These are phyloP conservation scores for Tauraco hartlaubi DNA, from an alignment of 2,797 vertebrate genomes.

Conservation along the genomic window DNA sequence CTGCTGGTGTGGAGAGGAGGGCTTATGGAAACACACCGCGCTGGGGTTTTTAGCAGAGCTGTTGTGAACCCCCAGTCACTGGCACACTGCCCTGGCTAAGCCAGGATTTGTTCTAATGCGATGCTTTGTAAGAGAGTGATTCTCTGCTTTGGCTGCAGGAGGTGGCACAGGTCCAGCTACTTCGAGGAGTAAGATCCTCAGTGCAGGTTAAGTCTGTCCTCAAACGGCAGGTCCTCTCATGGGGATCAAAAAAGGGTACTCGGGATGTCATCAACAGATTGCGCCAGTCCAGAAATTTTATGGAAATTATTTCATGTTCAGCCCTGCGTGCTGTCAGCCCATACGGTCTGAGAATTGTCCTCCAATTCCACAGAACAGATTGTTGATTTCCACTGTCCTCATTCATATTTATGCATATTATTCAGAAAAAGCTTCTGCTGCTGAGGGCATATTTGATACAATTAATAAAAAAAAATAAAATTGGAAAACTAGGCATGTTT, in stretches of 20 bases:
- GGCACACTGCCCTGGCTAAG: background rate
- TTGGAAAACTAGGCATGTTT: background rate
- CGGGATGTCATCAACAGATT: background rate
- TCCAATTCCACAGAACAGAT: background rate
- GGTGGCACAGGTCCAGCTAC: background rate
- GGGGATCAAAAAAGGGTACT: background rate
- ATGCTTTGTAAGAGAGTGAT: background rate
- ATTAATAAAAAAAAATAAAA: background rate
- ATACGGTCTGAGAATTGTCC: background rate
- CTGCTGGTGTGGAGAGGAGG: background rate
- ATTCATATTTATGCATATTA: background rate
- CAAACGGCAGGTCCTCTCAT: background rate
- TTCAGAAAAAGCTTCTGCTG: background rate
- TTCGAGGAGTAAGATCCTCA: rapidly evolving
- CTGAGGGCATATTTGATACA: background rate
- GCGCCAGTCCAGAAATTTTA: background rate
- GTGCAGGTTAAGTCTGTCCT: background rate
- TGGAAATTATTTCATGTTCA: background rate
- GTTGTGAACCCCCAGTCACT: background rate
- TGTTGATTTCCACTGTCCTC: background rate
- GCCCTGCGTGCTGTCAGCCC: background rate
- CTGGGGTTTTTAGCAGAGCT: background rate
- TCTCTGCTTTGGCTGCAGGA: background rate
- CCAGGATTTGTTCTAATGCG: background rate
- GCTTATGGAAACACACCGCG: background rate